Evolutionary conservation across 2,888 invertebrate genomes (phyloP), one percentile per base, ranked within the genome.

Genomic region (Drosophila nigricruria): DNA sequence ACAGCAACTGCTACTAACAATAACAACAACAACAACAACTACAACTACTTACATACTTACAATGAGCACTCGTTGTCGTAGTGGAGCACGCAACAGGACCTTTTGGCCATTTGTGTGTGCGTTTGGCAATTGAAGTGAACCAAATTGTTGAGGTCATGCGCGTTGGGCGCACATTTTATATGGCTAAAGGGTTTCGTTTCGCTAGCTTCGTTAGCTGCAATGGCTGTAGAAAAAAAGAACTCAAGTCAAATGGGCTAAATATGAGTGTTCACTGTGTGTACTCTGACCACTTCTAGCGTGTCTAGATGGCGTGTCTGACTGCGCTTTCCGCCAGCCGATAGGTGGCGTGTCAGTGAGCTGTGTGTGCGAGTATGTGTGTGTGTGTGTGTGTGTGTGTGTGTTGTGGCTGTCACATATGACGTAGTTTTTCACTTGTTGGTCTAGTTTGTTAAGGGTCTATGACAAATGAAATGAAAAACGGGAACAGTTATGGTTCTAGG

Each of bases 121-220:
- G 79, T 79, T 85, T 73, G 67, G 73, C 86, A 82, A 85, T 82
- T 85, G 74, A 83, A 76, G 60, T 80, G 68, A 80, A 80, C 78
- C 83, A 88, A 87, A 87, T 80, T 79, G 89, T 78, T 89, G 88
- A 89, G 83, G 89, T 89, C 89, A 89, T 90, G 88, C 88, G 81
- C 82, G 83, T 89, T 85, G 77, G 57, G 79, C 75, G 80, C 82
- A 84, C 88, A 79, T 88, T 88, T 74, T 73, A 70, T 70, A 75
- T 72, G 75, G 18, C 74, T 70, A 81, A 87, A 87, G 72, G 88
- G 88, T 64, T 79, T 67, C 53, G 53, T 36, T 42, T 25, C 54
- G 73, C 64, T n/a, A n/a, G n/a, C n/a, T n/a, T n/a, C 50, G 49
- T 50, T 63, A 0, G 72, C 60, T 45, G 43, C 52, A 52, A 30